These are phyloP conservation scores for Micrasema minimum DNA, from an alignment of 1,140 invertebrate genomes.

Conservation along the genomic window DNA sequence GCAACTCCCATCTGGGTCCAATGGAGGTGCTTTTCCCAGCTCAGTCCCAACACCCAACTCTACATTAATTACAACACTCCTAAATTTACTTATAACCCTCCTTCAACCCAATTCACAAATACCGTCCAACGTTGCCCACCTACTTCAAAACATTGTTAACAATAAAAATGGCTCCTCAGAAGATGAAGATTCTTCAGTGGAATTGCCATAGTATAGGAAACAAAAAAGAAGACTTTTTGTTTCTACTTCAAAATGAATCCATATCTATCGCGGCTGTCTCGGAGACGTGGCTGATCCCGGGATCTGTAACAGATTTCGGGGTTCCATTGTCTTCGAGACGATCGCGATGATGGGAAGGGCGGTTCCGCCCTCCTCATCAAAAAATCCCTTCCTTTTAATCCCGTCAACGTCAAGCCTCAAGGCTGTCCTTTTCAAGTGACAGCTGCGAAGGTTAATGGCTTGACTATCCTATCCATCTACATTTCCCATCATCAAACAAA, in stretches of 20 bases:
- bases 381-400: background rate
- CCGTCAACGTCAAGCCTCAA: background rate
- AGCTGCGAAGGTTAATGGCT: background rate
- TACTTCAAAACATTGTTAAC: background rate
- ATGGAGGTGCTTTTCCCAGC: background rate
- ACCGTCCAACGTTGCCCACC: background rate
- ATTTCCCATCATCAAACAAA: background rate
- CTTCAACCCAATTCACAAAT: background rate
- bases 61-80: background rate
- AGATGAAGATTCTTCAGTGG: conserved; percentile 7
- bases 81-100: background rate
- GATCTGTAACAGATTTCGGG: background rate
- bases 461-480: too few relatives aligned
- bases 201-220: too few relatives aligned
- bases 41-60: background rate
- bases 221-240: background rate
- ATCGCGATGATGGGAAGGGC: background rate
- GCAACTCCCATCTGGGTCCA: background rate
- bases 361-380: background rate
- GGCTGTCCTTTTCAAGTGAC: conserved; percentile 6
- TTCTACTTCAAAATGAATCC: background rate
- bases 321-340: background rate
- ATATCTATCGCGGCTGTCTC: background rate
- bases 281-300: background rate
- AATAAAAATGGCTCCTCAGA: background rate